Evolutionary conservation across 1,140 invertebrate genomes (phyloP).

Genomic region (Physella acuta): DNA sequence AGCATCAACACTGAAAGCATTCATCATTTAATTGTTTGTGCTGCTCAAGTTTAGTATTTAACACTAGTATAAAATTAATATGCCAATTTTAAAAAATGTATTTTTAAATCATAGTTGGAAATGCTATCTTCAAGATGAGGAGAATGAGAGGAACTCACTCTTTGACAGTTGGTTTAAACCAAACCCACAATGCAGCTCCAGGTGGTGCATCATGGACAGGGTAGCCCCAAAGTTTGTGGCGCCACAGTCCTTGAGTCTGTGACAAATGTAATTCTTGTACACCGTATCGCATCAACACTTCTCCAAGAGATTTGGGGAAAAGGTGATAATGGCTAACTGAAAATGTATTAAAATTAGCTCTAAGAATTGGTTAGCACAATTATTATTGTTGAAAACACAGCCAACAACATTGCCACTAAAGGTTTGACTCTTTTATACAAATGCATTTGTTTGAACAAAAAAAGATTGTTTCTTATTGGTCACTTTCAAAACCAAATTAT

Average conservation of each 20-base stretch:
- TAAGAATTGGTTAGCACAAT: too few species aligned
- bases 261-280: conserved; percentile 89
- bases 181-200: conserved; percentile 89
- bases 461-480: too few species aligned
- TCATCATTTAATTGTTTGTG: not conserved
- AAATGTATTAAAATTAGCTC: conserved; percentile 27
- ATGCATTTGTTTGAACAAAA: too few species aligned
- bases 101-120: too few species aligned
- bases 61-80: too few species aligned
- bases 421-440: too few species aligned
- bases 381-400: too few species aligned
- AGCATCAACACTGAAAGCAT: conserved; percentile 67
- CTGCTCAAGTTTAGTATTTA: too few species aligned
- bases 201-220: conserved; percentile 80
- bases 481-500: too few species aligned
- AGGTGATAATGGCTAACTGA: conserved; percentile 72
- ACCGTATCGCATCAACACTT: conserved; percentile 82
- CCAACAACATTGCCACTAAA: too few species aligned
- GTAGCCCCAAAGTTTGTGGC: conserved; percentile 90
- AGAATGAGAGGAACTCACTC: conserved; percentile 55
- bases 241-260: conserved; percentile 90
- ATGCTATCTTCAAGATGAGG: too few species aligned
- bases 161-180: conserved; percentile 72
- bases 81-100: too few species aligned
- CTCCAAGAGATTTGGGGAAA: conserved; percentile 86